Percentiles rank a stretch among this genome's conserved stretches.
phyloP scores from a whole-genome alignment of 2,113 vertebrate species.

The Hyla sarda region DNA sequence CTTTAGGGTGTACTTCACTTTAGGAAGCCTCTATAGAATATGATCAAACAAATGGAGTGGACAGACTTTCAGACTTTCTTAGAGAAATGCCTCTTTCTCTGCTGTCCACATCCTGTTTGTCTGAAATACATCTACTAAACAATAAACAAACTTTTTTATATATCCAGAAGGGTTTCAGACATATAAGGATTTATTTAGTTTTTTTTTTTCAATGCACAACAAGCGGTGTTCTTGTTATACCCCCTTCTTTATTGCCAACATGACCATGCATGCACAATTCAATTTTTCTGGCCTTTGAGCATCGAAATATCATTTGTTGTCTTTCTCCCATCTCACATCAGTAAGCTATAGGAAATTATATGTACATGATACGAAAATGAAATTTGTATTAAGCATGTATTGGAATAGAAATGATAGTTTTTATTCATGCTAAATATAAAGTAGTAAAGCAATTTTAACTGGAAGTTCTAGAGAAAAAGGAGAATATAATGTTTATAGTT shows the following conservation, averaged over 20 bases:
- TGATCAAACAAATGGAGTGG: too few species aligned
- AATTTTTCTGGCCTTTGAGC: conserved; percentile 2
- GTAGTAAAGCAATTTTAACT: conserved; percentile 47
- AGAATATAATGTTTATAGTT: conserved; percentile 47
- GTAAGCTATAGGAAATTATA: conserved; percentile 8
- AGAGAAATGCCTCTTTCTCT: too few species aligned
- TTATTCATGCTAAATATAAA: conserved; percentile 41
- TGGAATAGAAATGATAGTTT: conserved; percentile 33
- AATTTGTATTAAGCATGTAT: conserved; percentile 29
- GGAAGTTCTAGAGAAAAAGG: conserved; percentile 25
- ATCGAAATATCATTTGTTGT: neutral
- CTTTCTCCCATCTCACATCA: neutral
- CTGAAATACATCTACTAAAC: too few species aligned
- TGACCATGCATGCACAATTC: conserved; percentile 17
- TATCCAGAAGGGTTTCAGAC: neutral
- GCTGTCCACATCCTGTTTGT: too few species aligned
- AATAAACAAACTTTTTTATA: neutral
- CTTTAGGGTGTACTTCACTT: too few species aligned
- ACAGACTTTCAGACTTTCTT: too few species aligned
- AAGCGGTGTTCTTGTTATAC: neutral
- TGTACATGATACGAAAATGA: conserved; percentile 1
- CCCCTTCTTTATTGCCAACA: neutral
- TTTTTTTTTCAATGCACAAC: neutral
- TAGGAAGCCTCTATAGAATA: too few species aligned
- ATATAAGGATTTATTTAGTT: neutral